These are phyloP conservation scores for Eupristina koningsbergeri DNA, from an alignment of 1,140 invertebrate genomes.

Conservation along the genomic window DNA sequence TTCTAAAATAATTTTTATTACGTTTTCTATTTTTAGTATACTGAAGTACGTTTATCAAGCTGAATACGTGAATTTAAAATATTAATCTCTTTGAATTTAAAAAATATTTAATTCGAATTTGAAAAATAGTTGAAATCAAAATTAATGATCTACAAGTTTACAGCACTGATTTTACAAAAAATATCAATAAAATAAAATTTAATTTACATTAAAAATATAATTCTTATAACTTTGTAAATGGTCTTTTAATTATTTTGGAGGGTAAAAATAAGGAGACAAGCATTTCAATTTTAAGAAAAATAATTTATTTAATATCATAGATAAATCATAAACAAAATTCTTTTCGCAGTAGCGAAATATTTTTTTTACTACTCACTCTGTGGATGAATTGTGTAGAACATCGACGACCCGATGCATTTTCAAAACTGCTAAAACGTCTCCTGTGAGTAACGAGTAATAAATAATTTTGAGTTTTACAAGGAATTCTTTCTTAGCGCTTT, in stretches of 20 bases:
- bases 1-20: background rate
- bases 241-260: background rate
- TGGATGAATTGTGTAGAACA: conserved; percentile 33
- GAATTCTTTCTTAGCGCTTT: conserved; percentile 15
- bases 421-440: conserved; percentile 33
- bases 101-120: no score
- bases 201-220: background rate
- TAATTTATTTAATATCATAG: conserved; percentile 20
- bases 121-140: no score
- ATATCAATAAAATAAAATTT: background rate
- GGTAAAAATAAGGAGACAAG: background rate
- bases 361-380: conserved; percentile 28
- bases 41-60: no score
- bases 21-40: background rate
- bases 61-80: no score
- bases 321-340: background rate
- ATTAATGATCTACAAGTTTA: no score
- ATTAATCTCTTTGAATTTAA: no score
- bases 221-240: no score
- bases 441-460: conserved; percentile 46
- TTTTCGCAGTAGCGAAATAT: background rate
- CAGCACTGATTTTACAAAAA: no score
- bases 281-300: background rate
- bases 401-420: conserved; percentile 10
- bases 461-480: conserved; percentile 42